These are phyloP conservation scores for Elachura formosa DNA, from an alignment of 2,113 vertebrate genomes.

Conservation along the genomic window DNA sequence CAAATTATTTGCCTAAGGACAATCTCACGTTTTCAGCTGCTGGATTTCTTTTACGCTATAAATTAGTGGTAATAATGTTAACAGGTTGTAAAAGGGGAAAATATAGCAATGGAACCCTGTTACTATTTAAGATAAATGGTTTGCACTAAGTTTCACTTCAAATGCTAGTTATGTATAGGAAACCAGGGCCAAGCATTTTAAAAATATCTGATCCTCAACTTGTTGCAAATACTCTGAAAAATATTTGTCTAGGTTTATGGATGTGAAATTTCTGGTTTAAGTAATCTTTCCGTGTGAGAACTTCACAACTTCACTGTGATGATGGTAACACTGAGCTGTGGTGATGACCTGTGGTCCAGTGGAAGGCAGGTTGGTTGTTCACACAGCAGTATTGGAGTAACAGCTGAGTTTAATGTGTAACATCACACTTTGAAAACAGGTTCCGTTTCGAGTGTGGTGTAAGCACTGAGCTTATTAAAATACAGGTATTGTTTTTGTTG, in stretches of 20 bases:
- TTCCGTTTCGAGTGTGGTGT: background rate
- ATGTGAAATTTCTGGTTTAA: background rate
- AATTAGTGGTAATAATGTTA: slow-evolving; percentile 11
- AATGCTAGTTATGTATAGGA: background rate
- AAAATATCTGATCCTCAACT: background rate
- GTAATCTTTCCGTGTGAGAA: background rate
- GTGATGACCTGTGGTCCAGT: background rate
- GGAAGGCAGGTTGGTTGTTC: background rate
- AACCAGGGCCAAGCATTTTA: background rate
- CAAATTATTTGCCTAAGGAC: slow-evolving; percentile 37
- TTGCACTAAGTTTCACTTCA: background rate
- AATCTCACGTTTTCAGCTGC: background rate
- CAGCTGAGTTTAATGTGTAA: background rate
- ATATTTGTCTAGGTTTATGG: background rate
- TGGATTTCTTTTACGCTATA: slow-evolving; percentile 31
- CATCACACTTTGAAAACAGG: background rate
- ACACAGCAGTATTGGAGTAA: background rate
- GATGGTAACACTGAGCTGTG: background rate
- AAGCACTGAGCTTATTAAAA: background rate
- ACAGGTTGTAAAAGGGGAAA: background rate
- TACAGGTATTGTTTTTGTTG: background rate
- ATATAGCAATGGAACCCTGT: background rate
- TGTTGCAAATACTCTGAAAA: background rate
- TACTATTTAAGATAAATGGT: no score
- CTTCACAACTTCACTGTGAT: background rate